Evolutionary conservation across 2,888 invertebrate species (phyloP).

Genomic region (Tipula lateralis): DNA sequence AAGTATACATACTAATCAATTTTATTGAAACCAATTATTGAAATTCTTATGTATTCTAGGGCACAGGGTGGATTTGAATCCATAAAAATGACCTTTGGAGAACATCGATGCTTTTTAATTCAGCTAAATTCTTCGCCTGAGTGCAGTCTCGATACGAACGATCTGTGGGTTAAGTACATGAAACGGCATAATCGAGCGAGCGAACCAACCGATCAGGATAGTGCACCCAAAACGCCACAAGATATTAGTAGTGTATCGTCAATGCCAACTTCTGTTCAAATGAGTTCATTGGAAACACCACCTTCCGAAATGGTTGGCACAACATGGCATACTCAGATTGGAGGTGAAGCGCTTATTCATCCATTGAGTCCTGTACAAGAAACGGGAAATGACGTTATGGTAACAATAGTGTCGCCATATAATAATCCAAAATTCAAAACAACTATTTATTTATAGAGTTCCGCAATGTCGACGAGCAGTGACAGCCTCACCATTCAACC

Average conservation of each 20-base stretch:
- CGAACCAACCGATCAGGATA: constrained; percentile 49
- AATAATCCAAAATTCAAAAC: background rate
- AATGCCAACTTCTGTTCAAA: constrained; percentile 45
- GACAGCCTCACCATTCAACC: constrained; percentile 55
- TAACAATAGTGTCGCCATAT: constrained; percentile 33
- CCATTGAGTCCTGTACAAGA: constrained; percentile 70
- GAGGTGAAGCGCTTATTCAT: constrained; percentile 55
- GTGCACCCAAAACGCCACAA: constrained; percentile 56
- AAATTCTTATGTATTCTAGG: constrained; percentile 52
- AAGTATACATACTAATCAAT: constrained; percentile 57
- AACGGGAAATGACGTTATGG: constrained; percentile 55
- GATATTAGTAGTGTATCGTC: constrained; percentile 51
- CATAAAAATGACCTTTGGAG: constrained; percentile 82
- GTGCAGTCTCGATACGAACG: constrained; percentile 60
- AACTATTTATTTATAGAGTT: constrained; percentile 40
- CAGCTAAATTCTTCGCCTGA: constrained; percentile 78
- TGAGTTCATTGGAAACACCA: constrained; percentile 39
- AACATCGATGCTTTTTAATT: constrained; percentile 80
- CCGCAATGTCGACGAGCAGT: constrained; percentile 52
- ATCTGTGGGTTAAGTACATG: constrained; percentile 81
- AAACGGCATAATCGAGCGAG: constrained; percentile 54
- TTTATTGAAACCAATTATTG: constrained; percentile 34
- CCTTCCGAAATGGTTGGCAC: constrained; percentile 36
- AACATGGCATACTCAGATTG: background rate
- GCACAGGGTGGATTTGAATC: constrained; percentile 78